Percentiles rank a stretch among this genome's conserved stretches.
phyloP scores from a whole-genome alignment of 2,113 vertebrate species.

The Pelodiscus sinensis region DNA sequence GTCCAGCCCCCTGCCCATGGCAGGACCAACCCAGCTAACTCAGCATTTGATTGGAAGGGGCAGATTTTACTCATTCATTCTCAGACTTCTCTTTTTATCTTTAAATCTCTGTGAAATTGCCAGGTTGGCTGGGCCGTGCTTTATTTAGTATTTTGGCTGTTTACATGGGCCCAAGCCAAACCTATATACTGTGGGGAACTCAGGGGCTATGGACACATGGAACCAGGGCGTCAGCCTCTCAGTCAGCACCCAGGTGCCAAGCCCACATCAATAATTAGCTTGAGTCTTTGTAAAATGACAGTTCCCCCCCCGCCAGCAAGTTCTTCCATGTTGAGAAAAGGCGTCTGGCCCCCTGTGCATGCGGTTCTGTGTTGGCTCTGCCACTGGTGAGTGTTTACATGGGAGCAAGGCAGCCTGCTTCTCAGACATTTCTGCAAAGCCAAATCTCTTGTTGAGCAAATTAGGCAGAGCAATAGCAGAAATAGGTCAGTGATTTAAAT shows the following conservation, averaged over 20 bases:
- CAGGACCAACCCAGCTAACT: not conserved
- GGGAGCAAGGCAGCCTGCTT: not conserved
- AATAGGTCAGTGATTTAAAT: slow-evolving; percentile 63
- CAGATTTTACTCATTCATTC: not conserved
- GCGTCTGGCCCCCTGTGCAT: not conserved
- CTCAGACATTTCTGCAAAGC: slow-evolving; percentile 33
- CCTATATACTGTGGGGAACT: not conserved
- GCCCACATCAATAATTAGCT: not conserved
- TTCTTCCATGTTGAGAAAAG: not conserved
- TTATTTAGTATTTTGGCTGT: not conserved
- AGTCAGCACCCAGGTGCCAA: not conserved
- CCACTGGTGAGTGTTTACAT: not conserved
- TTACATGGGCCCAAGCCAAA: not conserved
- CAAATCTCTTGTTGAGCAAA: not conserved
- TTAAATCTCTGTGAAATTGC: not conserved
- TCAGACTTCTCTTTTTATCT: not conserved
- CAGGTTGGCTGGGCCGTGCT: not conserved
- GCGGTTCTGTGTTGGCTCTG: not conserved
- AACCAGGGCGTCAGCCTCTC: not conserved
- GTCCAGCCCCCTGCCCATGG: no score
- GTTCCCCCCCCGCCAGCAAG: not conserved
- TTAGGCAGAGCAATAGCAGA: slow-evolving; percentile 38
- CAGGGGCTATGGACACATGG: not conserved
- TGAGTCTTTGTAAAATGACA: not conserved
- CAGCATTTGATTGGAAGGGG: not conserved